These are phyloP conservation scores for Ormia ochracea DNA, from an alignment of 2,888 invertebrate genomes.

Conservation along the genomic window DNA sequence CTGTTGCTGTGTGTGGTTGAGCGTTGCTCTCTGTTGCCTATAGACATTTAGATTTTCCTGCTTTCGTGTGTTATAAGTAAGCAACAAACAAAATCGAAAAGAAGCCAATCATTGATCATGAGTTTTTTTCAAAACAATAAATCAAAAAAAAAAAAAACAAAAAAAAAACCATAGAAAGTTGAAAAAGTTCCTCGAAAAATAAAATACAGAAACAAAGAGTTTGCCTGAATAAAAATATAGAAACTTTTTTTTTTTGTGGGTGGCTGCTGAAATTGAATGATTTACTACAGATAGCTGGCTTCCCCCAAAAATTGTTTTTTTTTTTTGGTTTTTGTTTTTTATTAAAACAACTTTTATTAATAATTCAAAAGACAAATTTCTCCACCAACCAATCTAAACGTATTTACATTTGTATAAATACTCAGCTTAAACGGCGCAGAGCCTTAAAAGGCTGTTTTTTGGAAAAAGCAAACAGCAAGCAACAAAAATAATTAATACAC, in stretches of 20 bases:
- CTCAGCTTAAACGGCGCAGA: background rate
- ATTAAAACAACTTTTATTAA: slow-evolving; percentile 69
- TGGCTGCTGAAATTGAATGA: slow-evolving; percentile 55
- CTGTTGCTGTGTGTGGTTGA: background rate
- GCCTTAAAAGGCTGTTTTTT: background rate
- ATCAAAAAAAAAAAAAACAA: slow-evolving; percentile 7
- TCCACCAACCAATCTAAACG: slow-evolving; percentile 20
- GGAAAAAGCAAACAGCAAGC: background rate
- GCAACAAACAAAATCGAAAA: slow-evolving; percentile 37
- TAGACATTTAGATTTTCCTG: slow-evolving; percentile 35
- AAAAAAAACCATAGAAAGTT: slow-evolving; percentile 10
- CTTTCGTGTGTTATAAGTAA: background rate
- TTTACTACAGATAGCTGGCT: slow-evolving; percentile 49
- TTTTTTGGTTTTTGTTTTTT: slow-evolving; percentile 13
- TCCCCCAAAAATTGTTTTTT: slow-evolving; percentile 15
- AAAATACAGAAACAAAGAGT: slow-evolving; percentile 37
- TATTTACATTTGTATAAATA: background rate
- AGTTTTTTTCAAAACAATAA: slow-evolving; percentile 1
- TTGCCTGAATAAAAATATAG: slow-evolving; percentile 17
- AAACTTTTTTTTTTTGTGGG: slow-evolving; percentile 40
- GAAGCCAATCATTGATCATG: slow-evolving; percentile 56
- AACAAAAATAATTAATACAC: background rate
- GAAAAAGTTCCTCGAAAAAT: slow-evolving; percentile 7
- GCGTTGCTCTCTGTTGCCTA: slow-evolving; percentile 10
- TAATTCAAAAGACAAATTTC: slow-evolving; percentile 75